Base-by-base conservation (phyloP, 2,888 invertebrate species). In the Eilema griseolum region DNA sequence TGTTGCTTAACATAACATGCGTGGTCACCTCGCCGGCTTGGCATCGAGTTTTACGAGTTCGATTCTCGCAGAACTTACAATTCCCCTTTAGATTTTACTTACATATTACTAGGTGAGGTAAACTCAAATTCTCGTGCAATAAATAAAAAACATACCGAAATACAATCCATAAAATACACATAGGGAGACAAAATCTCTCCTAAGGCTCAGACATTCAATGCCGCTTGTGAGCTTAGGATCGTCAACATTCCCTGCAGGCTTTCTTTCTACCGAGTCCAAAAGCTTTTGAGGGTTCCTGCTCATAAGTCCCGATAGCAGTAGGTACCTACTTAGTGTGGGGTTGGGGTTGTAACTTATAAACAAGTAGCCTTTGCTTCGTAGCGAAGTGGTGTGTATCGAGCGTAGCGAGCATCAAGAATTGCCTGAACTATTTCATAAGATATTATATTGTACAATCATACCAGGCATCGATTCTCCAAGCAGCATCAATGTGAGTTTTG, bases 1-100 rank as follows among this genome's bases (percentile, higher is more conserved):
- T 62, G 26, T 62, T 62, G 24, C 24, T 41, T 41, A 20, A 26
- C 62, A 62, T n/a, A 52, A 52, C 52, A 52, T 52, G 52, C 52
- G 52, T 52, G 20, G 46, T 46, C 46, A 46, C 46, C 46, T 46
- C 46, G 52, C 52, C 52, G 46, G 8, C 52, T 52, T 52, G 10
- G 52, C 7, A n/a, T 52, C 8, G n/a, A 52, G 52, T 52, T 52
- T 20, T 52, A 52, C 52, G n/a, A n/a, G 52, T 52, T 8, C 52
- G 10, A n/a, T n/a, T 52, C 52, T 52, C 10, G 52, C 10, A 52
- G 52, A 52, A 52, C 16, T 46, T n/a, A n/a, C 52, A 52, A 7
- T 52, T 52, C 52, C 20, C 20, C 2, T 52, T 52, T n/a, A 2
- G n/a, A 52, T 0, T n/a, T n/a, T 10, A 52, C 16, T 41, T 41